Conservation (phyloP, 2,888 invertebrate genomes). For the Ormyrus thymus region DNA sequence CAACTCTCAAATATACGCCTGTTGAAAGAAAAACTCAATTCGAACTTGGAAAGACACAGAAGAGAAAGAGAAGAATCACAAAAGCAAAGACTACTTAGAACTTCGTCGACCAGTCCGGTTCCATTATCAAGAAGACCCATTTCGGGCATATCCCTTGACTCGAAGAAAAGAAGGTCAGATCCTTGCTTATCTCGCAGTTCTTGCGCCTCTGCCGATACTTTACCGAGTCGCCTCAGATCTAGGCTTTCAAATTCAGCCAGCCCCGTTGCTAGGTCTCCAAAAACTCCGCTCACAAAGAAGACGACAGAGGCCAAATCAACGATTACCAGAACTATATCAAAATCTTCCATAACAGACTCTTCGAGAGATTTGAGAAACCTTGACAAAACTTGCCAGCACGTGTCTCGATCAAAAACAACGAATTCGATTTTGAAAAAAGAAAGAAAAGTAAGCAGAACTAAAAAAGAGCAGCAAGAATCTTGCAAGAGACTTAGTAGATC, state of each 20-base stretch:
- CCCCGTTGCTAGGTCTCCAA: conserved; percentile 56
- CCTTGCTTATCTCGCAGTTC: conserved; percentile 57
- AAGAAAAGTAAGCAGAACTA: conserved; percentile 59
- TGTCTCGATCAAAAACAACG: conserved; percentile 33
- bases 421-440: conserved; percentile 52
- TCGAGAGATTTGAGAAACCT: conserved; percentile 46
- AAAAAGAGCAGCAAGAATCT: conserved; percentile 65
- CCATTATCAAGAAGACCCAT: conserved; percentile 48
- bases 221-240: conserved; percentile 33
- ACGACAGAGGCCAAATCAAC: conserved; percentile 57
- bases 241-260: conserved; percentile 58
- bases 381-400: conserved; percentile 45
- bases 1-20: conserved; percentile 78
- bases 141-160: conserved; percentile 51
- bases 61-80: conserved; percentile 58
- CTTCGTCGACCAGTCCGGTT: conserved; percentile 61
- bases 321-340: conserved; percentile 50
- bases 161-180: conserved; percentile 60
- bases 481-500: conserved; percentile 73
- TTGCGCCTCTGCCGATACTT: conserved; percentile 15
- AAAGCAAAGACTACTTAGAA: conserved; percentile 57
- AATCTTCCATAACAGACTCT: conserved; percentile 41
- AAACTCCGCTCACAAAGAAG: conserved; percentile 45
- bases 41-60: conserved; percentile 76
- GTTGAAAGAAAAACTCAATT: conserved; percentile 80